These are phyloP conservation scores for Periophthalmus modestus DNA, from an alignment of 2,113 vertebrate species.

Conservation along the genomic window DNA sequence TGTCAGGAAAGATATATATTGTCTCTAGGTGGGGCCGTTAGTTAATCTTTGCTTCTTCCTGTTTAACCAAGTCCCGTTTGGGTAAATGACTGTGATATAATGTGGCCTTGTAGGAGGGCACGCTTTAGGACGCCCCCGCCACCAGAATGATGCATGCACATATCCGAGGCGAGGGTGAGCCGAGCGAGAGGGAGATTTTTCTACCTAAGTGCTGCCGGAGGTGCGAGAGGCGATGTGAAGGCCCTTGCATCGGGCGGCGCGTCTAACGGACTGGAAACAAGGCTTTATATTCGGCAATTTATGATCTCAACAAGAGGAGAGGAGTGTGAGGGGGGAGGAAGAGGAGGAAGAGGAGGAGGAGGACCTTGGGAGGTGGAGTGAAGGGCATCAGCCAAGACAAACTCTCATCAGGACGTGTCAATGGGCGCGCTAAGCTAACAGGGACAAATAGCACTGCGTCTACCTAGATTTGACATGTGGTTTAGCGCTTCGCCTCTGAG, in stretches of 20 bases:
- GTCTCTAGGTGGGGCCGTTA: slow-evolving; percentile 47
- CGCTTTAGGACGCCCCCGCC: slow-evolving; percentile 22
- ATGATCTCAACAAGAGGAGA: slow-evolving; percentile 60
- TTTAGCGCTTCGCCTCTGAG: slow-evolving; percentile 25
- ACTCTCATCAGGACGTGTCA: slow-evolving; percentile 69
- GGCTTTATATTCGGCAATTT: slow-evolving; percentile 77
- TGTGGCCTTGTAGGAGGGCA: slow-evolving; percentile 57
- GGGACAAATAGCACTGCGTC: slow-evolving; percentile 56
- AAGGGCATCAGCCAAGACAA: slow-evolving; percentile 73
- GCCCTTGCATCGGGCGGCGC: slow-evolving; percentile 63
- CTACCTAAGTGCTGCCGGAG: slow-evolving; percentile 64
- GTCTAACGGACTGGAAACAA: slow-evolving; percentile 78
- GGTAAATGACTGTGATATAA: slow-evolving; percentile 47
- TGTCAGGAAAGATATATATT: slow-evolving; percentile 59
- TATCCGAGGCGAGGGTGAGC: slow-evolving; percentile 50
- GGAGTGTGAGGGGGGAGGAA: slow-evolving; percentile 43
- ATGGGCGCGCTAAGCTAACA: slow-evolving; percentile 54
- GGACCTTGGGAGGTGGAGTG: slow-evolving; percentile 71
- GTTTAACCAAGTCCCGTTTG: slow-evolving; percentile 39
- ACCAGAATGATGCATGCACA: slow-evolving; percentile 67
- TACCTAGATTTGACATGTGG: slow-evolving; percentile 48
- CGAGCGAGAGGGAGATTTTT: slow-evolving; percentile 57
- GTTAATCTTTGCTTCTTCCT: slow-evolving; percentile 54
- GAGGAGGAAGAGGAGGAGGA: slow-evolving; percentile 24
- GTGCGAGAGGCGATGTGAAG: slow-evolving; percentile 65